These are phyloP conservation scores for Philhelius pedissequus DNA, from an alignment of 2,888 invertebrate species.

Conservation along the genomic window DNA sequence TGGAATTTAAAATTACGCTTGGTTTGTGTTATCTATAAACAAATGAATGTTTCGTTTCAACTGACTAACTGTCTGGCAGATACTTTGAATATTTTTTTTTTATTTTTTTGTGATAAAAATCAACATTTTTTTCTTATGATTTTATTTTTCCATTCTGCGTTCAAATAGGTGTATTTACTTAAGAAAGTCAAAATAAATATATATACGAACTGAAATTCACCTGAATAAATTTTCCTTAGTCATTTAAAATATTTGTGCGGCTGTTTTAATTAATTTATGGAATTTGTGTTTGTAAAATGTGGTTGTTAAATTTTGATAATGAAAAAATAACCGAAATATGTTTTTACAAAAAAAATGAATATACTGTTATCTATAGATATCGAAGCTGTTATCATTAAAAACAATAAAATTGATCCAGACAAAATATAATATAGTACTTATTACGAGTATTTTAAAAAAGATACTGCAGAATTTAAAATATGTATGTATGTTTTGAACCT, in stretches of 20 bases:
- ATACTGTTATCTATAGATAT: not conserved
- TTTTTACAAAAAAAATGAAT: not conserved
- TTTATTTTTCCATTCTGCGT: conserved; percentile 9
- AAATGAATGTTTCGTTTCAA: conserved; percentile 11
- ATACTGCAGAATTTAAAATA: not conserved
- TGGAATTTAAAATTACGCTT: conserved; percentile 15
- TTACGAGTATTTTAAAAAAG: too few relatives aligned
- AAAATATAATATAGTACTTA: not conserved
- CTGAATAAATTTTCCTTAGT: conserved; percentile 44
- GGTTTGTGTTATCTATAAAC: conserved; percentile 43
- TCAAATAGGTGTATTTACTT: conserved; percentile 7
- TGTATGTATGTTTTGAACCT: not conserved
- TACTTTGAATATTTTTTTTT: not conserved
- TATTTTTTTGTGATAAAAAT: not conserved
- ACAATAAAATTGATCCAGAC: not conserved
- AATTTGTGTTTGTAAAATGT: not conserved
- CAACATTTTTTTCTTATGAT: not conserved
- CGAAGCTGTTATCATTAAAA: not conserved
- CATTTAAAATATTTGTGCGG: not conserved
- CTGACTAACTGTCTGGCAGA: conserved; percentile 25
- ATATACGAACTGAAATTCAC: conserved; percentile 29
- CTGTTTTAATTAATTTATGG: not conserved
- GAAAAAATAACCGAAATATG: not conserved
- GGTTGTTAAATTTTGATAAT: not conserved
- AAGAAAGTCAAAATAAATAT: conserved; percentile 40